Percentiles rank a stretch among this genome's conserved stretches.
phyloP scores from a whole-genome alignment of 2,113 vertebrate genomes.

The Salvelinus sp. region DNA sequence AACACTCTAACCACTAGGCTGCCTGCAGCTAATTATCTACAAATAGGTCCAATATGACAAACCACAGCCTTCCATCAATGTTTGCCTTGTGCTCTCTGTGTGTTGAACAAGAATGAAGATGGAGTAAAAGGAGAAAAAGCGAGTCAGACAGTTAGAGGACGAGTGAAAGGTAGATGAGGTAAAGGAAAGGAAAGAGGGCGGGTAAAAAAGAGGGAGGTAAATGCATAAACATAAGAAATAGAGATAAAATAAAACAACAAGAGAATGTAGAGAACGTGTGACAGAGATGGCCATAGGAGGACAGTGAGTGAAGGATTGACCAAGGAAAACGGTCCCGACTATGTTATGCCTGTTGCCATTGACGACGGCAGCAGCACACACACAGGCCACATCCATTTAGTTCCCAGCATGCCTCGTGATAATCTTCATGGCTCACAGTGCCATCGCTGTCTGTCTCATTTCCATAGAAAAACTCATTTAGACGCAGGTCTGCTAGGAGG shows the following conservation, averaged over 20 bases:
- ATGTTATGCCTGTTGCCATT: constrained; percentile 63
- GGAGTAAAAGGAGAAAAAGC: constrained; percentile 43
- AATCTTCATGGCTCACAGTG: constrained; percentile 69
- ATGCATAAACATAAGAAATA: constrained; percentile 28
- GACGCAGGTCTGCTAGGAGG: constrained; percentile 55
- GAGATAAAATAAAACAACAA: constrained; percentile 48
- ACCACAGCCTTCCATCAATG: constrained; percentile 58
- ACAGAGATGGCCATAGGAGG: constrained; percentile 37
- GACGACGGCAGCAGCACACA: constrained; percentile 62
- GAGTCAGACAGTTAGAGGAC: constrained; percentile 32
- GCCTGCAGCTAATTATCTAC: constrained; percentile 74
- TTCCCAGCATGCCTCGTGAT: constrained; percentile 71
- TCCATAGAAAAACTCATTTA: constrained; percentile 85
- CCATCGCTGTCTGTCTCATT: constrained; percentile 80
- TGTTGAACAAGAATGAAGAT: not conserved
- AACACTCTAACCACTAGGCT: no score
- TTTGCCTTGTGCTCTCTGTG: constrained; percentile 55
- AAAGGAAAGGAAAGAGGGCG: no score
- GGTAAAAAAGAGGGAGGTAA: constrained; percentile 40
- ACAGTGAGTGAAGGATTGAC: not conserved
- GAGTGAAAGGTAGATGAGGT: constrained; percentile 30
- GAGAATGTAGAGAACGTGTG: constrained; percentile 45
- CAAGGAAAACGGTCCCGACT: constrained; percentile 42
- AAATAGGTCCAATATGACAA: constrained; percentile 74
- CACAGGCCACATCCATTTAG: constrained; percentile 72